phyloP scores from a whole-genome alignment of 2,888 invertebrate genomes.

The Andrena chrysosceles region DNA sequence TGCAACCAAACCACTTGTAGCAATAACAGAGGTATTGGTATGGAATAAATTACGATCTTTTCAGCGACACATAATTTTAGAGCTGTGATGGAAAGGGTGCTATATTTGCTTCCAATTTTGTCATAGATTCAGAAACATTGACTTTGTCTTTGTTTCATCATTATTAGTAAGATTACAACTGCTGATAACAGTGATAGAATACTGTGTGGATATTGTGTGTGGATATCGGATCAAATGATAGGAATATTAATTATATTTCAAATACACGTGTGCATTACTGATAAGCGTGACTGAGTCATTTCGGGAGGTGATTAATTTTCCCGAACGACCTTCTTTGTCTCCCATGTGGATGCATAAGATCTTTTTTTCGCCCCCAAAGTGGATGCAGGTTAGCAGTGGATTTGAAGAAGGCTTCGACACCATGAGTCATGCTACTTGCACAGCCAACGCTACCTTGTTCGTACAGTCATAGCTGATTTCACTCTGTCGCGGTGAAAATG shows the following conservation, averaged over 20 bases:
- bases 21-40: constrained; percentile 14
- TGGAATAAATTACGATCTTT: constrained; percentile 2
- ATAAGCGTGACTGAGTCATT: neutral
- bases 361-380: neutral
- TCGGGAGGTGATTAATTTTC: constrained; percentile 9
- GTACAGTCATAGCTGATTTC: constrained; percentile 59
- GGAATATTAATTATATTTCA: neutral
- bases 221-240: neutral
- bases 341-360: neutral
- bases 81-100: neutral
- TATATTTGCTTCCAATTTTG: neutral
- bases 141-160: neutral
- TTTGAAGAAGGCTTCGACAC: constrained; percentile 43
- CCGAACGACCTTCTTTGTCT: constrained; percentile 1
- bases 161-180: neutral
- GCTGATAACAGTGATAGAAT: neutral
- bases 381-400: constrained; percentile 7
- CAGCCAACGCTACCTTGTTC: constrained; percentile 40
- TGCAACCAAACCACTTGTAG: neutral
- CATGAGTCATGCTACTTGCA: constrained; percentile 60
- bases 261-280: neutral
- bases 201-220: neutral
- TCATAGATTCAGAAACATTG: neutral
- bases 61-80: neutral
- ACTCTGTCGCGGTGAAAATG: constrained; percentile 42